Evolutionary conservation across 1,140 invertebrate species (phyloP), one percentile per base, ranked within the genome.

Genomic region (Penaeus chinensis): DNA sequence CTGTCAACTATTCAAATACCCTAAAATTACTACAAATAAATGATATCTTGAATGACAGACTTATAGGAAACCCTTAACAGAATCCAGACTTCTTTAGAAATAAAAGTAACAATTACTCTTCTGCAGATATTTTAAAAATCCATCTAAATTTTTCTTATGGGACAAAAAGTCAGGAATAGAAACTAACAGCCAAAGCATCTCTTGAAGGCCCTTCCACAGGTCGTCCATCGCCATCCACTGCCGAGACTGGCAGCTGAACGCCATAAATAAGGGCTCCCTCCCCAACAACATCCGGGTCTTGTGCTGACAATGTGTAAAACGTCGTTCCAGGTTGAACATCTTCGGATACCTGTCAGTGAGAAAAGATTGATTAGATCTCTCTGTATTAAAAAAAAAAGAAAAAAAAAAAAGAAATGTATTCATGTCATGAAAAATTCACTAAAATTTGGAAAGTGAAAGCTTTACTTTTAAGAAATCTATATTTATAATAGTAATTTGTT

Each of bases 161-260:
- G 47, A 42, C n/a, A 42, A 8, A 32, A 42, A 2, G 4, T 47
- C n/a, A 63, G 7, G 7, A 76, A 60, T 2, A 60, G 69, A 47
- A 27, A 84, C 87, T 84, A 42, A 89, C 82, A 42, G 63, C 62
- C 16, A 89, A 32, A 37, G 47, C 83, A 62, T 89, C 87, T 27
- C 77, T 71, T 32, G 37, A 27, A 66, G 88, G 69, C 22, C 88
- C 83, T 32, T 89, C 92, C 22, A 97, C 95, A 91, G 95, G 94
- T 88, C 96, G 95, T 76, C 97, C 97, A 92, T 96, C 95, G 90
- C 96, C 95, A 90, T 96, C 96, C 32, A 97, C 94, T 10, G 96
- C 97, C 1, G 95, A 94, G 19, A 95, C 77, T 42, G 84, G 95
- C 32, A 94, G 95, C 90, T 96, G 95, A 13, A 94, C 94, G 71